Base-by-base conservation (phyloP, 2,797 vertebrate species). In the Scomberomorus guttatus region DNA sequence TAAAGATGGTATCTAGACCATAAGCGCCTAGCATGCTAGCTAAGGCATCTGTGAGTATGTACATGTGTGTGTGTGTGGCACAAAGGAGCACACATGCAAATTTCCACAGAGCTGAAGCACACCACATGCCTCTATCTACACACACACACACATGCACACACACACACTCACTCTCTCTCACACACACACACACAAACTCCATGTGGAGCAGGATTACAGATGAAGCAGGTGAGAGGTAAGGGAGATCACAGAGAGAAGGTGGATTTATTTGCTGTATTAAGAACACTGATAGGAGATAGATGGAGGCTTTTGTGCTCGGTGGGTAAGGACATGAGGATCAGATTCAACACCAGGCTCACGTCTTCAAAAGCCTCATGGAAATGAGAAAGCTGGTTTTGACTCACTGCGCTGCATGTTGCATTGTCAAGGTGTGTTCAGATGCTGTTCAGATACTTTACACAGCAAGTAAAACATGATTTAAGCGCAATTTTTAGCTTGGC, bases 1-100 rank as follows among this genome's bases (percentile, higher is more conserved):
- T 90, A 91, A 92, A 92, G 83, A 92, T 92, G 83, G 51, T 90
- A 93, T 93, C 90, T 76, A 22, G 27, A 81, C 59, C 22, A 27
- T 75, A 71, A 82, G 75, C 18, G 18, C 78, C 72, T 60, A 87
- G 81, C 85, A 78, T 79, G 70, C 70, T 64, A 72, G 70, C 80
- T 83, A 70, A 65, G 52, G 82, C 81, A 81, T 72, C 59, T 24
- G 17, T 57, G 51, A 46, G 22, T 22, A 27, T 13, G 29, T 57
- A 9, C 14, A 46, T 44, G 62, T 32, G 62, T 20, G 24, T 20
- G 24, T 50, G 22, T 39, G 20, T 8, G 50, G 24, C 34, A 55
- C 54, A 69, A 61, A 51, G 24, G 54, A 64, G 46, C 48, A 55
- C 55, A 48, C 61, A 54, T 32, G 56, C 55, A 67, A 50, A 67